These are phyloP conservation scores for Indicator indicator DNA, from an alignment of 2,113 vertebrate species.

Conservation along the genomic window DNA sequence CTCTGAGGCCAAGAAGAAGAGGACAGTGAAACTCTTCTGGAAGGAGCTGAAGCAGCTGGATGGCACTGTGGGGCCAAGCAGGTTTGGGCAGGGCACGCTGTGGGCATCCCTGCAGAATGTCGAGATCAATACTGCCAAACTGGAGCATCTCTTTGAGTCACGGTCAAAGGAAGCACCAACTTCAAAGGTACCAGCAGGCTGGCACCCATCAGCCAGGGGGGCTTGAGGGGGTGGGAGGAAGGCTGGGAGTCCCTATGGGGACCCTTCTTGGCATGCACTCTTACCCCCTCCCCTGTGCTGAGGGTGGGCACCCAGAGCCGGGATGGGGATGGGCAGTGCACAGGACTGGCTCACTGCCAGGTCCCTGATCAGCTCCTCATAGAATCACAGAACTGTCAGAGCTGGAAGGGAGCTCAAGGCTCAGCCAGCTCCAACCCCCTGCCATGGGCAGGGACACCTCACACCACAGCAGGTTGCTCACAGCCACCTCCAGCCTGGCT, in stretches of 20 bases:
- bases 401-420: no score
- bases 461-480: no score
- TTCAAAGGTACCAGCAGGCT: conserved; percentile 81
- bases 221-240: neutral
- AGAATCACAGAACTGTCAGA: neutral
- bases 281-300: neutral
- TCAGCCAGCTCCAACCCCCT: no score
- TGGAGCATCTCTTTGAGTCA: conserved; percentile 96
- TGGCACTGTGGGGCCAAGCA: conserved; percentile 63
- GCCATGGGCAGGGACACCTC: no score
- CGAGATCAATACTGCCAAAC: conserved; percentile 80
- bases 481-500: no score
- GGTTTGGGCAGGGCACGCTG: conserved; percentile 85
- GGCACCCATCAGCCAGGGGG: neutral
- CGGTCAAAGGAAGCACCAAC: conserved; percentile 86
- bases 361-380: rapidly evolving
- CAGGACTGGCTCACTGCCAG: neutral
- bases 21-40: conserved; percentile 97
- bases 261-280: neutral
- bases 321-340: rapidly evolving
- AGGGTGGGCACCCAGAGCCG: neutral
- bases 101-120: conserved; percentile 92
- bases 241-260: neutral
- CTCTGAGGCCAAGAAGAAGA: conserved; percentile 83
- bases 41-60: conserved; percentile 88